Evolutionary conservation across 2,797 vertebrate genomes (phyloP).

Genomic region (Mus spretus): DNA sequence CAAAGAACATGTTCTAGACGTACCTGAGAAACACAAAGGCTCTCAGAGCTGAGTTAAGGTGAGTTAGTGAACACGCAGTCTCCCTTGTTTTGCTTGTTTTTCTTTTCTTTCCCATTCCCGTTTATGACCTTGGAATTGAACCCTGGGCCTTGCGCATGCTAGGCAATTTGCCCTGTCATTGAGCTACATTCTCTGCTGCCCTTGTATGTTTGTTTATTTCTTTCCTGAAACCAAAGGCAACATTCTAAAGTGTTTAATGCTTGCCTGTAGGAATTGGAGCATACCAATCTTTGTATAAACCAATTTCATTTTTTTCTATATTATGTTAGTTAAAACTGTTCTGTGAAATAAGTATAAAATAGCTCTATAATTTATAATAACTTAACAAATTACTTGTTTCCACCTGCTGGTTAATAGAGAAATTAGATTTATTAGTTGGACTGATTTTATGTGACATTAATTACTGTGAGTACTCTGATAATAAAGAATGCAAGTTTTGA

Average conservation of each 20-base stretch:
- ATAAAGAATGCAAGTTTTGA: constrained; percentile 20
- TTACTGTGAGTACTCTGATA: constrained; percentile 8
- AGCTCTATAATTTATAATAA: constrained; percentile 39
- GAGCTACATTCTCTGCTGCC: not conserved
- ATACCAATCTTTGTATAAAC: constrained; percentile 59
- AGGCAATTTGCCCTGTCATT: not conserved
- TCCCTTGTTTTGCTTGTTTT: too few species aligned
- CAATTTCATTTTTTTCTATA: not conserved
- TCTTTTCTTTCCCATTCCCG: not conserved
- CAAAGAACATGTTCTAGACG: constrained; percentile 58
- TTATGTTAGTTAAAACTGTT: constrained; percentile 60
- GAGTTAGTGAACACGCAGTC: not conserved
- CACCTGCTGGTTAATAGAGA: not conserved
- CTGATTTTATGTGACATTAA: not conserved
- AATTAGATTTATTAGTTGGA: not conserved
- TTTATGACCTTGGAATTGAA: not conserved
- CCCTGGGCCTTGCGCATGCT: not conserved
- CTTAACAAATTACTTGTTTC: not conserved
- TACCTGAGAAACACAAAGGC: constrained; percentile 40
- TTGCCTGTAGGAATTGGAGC: constrained; percentile 47
- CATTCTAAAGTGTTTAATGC: constrained; percentile 22
- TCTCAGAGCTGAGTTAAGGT: constrained; percentile 50
- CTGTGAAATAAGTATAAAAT: constrained; percentile 50
- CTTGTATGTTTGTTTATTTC: not conserved
- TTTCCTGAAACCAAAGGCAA: constrained; percentile 58